Evolutionary conservation across 1,140 invertebrate species (phyloP), one percentile per base, ranked within the genome.

Genomic region (Limonius californicus): DNA sequence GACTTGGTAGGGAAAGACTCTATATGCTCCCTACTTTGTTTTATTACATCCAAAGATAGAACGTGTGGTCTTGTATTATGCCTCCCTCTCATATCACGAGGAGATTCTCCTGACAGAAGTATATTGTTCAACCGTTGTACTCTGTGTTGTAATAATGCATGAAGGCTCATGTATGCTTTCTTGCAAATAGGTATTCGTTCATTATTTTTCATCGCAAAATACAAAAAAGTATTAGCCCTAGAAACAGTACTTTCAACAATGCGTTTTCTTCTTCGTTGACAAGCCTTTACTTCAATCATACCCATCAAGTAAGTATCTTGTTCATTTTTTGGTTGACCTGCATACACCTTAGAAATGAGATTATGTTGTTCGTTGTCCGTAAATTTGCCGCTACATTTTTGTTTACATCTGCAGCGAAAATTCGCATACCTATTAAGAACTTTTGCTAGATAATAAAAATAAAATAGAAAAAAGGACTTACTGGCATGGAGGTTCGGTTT

Each of bases 1-100:
- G 50, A 39, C 58, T 68, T 68, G 15, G 30, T 39, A 7, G 64
- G 61, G 63, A 68, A 68, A 11, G 57, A 50, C 6, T 54, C 56
- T 39, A 68, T 68, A 47, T 68, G 53, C 1, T 16, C 20, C 59
- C 63, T 60, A 42, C 66, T 66, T 63, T 68, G 66, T n/a, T 32
- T 20, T 45, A 16, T 59, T n/a, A 15, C 23, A 20, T 62, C 57
- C 18, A 54, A 32, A 19, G n/a, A 18, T 61, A 56, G 42, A 27
- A 54, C 50, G 43, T 32, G 20, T 20, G 47, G 57, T 62, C 66
- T 42, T 54, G 55, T 68, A 55, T 63, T 66, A 53, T 65, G 60
- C 35, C 14, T 16, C 35, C 66, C 66, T 47, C 63, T 53, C 56
- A 45, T 19, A 53, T 68, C 61, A 30, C 57, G 53, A 14, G 66